Evolutionary conservation across 1,140 invertebrate species (phyloP), one percentile per base, ranked within the genome.

Genomic region (Palaemon carinicauda): DNA sequence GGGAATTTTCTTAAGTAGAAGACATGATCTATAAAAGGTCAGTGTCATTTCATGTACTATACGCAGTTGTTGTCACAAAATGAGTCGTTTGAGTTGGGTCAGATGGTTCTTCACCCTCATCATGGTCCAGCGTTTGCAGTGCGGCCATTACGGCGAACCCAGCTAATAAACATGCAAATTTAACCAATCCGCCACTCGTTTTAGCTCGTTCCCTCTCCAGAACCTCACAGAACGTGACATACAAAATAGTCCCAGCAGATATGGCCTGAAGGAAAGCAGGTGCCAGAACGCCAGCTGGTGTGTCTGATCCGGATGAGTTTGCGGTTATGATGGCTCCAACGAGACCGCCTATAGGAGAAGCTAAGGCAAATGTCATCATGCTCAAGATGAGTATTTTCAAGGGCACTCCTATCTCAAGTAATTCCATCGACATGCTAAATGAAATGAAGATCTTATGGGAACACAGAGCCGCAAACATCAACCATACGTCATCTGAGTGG

Each of bases 141-240:
- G 60, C 77, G 73, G 93, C 94, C 92, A 95, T 95, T 12, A 93
- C 73, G 1, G 90, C 89, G 90, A 95, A 95, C n/a, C 95, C 95
- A 17, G 92, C 71, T 7, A 90, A 60, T 0, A 94, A 92, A 0
- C 93, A 91, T 0, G 93, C 53, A 80, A 95, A 93, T 90, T 95
- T 94, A 0, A 93, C 86, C 74, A 95, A 90, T 19, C 95, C 94
- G 53, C 92, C 92, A 89, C 95, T 94, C 93, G 94, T 95, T 83
- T 94, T 90, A 27, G 27, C 53, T 24, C 86, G 41, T 41, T 90
- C 88, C 10, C 86, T 54, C 51, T 82, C 86, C n/a, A 90, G 87
- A 29, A 90, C 88, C 56, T 90, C 89, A 60, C 89, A 90, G 81
- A 90, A 87, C 17, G 84, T 85, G 19, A 90, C 87, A 52, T 90